These are phyloP conservation scores for Ricordea florida DNA, from an alignment of 92 coral and sea anemone species.

Conservation along the genomic window DNA sequence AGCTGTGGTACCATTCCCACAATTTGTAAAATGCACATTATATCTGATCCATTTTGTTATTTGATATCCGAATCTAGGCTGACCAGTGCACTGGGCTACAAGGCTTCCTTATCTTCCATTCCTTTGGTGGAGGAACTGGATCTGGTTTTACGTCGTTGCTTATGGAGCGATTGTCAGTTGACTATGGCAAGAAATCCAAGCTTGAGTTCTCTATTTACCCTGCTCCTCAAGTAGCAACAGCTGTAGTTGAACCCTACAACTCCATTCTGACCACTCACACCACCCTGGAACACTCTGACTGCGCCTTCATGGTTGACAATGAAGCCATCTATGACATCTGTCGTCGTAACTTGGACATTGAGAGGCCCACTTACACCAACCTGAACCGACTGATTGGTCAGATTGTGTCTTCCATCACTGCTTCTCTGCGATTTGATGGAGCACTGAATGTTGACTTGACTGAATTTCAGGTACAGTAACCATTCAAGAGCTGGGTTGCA, in stretches of 20 bases:
- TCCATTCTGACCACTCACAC: slow-evolving; percentile 92
- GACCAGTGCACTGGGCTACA: slow-evolving; percentile 96
- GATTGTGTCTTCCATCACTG: slow-evolving; percentile 81
- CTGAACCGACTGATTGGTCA: slow-evolving; percentile 94
- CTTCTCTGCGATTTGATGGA: slow-evolving; percentile 72
- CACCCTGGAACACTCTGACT: slow-evolving; percentile 94
- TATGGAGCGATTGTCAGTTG: slow-evolving; percentile 94
- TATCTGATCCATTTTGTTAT: background rate
- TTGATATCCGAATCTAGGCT: too few relatives aligned
- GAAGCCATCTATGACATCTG: slow-evolving; percentile 97
- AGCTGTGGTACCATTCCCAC: too few relatives aligned
- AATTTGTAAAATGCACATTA: too few relatives aligned
- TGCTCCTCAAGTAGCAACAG: slow-evolving; percentile 91
- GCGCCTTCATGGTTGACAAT: slow-evolving; percentile 97
- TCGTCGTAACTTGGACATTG: slow-evolving; percentile 88
- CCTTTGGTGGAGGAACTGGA: slow-evolving; percentile 95
- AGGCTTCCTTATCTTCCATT: slow-evolving; percentile 92
- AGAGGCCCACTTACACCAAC: slow-evolving; percentile 92
- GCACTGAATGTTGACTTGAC: slow-evolving; percentile 37
- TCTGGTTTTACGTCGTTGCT: slow-evolving; percentile 97
- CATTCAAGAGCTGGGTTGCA: too few relatives aligned
- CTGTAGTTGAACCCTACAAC: slow-evolving; percentile 92
- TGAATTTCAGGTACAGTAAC: slow-evolving; percentile 16
- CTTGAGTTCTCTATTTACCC: slow-evolving; percentile 90
- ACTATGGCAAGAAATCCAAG: slow-evolving; percentile 94